Evolutionary conservation across 2,113 vertebrate species (phyloP), one percentile per base, ranked within the genome.

Genomic region (Saguinus imperator): DNA sequence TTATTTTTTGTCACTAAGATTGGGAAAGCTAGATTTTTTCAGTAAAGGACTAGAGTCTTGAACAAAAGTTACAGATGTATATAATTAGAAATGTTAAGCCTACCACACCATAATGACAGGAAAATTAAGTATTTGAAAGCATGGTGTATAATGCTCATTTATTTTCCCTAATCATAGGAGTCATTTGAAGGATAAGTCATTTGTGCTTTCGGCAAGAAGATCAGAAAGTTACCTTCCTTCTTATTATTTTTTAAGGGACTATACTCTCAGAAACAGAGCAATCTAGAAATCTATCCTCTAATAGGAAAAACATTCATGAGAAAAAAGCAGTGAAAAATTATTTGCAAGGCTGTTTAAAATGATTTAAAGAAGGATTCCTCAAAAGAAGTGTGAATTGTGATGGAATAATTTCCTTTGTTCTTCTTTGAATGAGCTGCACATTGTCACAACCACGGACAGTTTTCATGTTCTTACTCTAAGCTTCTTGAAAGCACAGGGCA

Each of bases 61-160:
- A 89, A 83, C 90, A 80, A 73, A 96, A 95, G 21, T 88, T 91
- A 86, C 32, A 77, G 27, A 72, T 86, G 23, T 48, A n/a, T 80
- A 64, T 90, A 91, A 80, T 96, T 95, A 96, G n/a, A 75, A 82
- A 87, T 95, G 76, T 90, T 91, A 88, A 91, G 45, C 55, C 83
- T 72, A 85, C 43, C 5, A 35, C 79, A 32, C 37, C 32, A 8
- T 79, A 91, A 83, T 89, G 86, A 87, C n/a, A 95, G 37, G 81
- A 95, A 94, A 95, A 85, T 85, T 48, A 50, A 95, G 83, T 92
- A 80, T 84, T 50, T 91, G 37, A 95, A 86, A 13, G 32, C 27
- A 40, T 52, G 20, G 10, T 83, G 8, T 35, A 70, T 86, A 55
- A 85, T 86, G 66, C 10, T 95, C 81, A 93, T 94, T 95, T 94